Percentiles rank a stretch among this genome's conserved stretches.
Conservation (phyloP, 2,797 vertebrate genomes). For the Telmatherina bonti region DNA sequence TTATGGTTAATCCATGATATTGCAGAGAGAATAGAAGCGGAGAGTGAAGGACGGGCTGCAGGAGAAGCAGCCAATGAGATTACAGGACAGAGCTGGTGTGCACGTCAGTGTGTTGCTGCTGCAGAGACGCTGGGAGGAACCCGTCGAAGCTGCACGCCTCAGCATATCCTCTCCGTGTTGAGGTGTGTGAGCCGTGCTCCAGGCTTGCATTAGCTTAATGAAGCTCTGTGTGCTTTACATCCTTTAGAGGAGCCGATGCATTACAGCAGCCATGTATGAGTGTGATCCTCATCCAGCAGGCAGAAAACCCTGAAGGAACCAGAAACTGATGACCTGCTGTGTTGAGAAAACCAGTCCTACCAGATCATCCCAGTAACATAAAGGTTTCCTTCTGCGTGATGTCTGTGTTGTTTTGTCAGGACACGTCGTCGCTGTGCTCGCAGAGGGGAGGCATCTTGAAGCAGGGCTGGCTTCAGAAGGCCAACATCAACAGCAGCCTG, state of each 20-base stretch:
- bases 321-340: too few species aligned
- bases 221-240: conserved; percentile 3
- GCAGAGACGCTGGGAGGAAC: background rate
- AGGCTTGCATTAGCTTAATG: conserved; percentile 27
- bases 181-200: conserved; percentile 13
- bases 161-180: conserved; percentile 15
- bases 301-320: too few species aligned
- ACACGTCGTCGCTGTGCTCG: conserved; percentile 92
- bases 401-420: conserved; percentile 80
- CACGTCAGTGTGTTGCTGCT: conserved; percentile 19
- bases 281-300: too few species aligned
- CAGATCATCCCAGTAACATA: too few species aligned
- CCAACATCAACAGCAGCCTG: conserved; percentile 97
- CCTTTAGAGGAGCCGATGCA: conserved; percentile 1
- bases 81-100: conserved; percentile 47
- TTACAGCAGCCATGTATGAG: too few species aligned
- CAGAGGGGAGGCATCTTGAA: conserved; percentile 96
- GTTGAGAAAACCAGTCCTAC: too few species aligned
- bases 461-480: conserved; percentile 98
- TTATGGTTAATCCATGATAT: too few species aligned
- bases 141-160: background rate
- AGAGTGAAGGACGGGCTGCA: conserved; percentile 20
- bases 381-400: too few species aligned
- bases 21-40: too few species aligned
- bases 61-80: conserved; percentile 69